Base-by-base conservation (phyloP, 1,140 invertebrate species). In the Bombus sylvicola region DNA sequence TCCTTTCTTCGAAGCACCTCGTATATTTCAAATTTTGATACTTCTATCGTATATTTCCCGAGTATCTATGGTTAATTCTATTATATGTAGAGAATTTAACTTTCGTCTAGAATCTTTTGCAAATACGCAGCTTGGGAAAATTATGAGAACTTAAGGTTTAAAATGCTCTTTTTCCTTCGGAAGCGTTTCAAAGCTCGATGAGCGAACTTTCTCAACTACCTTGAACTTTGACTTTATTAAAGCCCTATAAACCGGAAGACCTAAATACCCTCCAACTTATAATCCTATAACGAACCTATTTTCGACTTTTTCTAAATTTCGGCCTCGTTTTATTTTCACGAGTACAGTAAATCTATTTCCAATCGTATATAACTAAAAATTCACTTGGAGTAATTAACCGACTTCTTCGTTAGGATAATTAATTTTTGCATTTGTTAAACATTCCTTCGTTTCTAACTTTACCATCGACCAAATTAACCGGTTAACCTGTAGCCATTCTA, bases 191-290 rank as follows among this genome's bases (percentile, higher is more conserved):
- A n/a, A 39, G 68, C 18, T 25, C 37, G 0, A 18, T 41, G 39
- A 72, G 12, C 25, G 1, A 72, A 73, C 72, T 73, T 43, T 41
- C 41, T 12, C 12, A 47, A 73, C 39, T 41, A 41, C 41, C 72
- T 73, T 31, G 72, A 73, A 74, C 41, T 74, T 47, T 47, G 72
- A 25, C 72, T 74, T 74, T 34, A 34, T 74, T n/a, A 74, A 74
- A 74, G 15, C n/a, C 25, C 39, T 72, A n/a, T n/a, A 41, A 43
- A 72, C 47, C 47, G 13, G 39, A 72, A 13, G 6, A 18, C 28
- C n/a, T 6, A 9, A 47, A 74, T 34, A 31, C n/a, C n/a, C 10
- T 47, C 10, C 41, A 47, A 47, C 72, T 74, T 43, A 6, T 31
- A 34, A 74, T 31, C 41, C 15, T 47, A 5, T 74, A 74, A 74